phyloP scores from a whole-genome alignment of 2,113 vertebrate genomes.

The Telmatochromis sp. region DNA sequence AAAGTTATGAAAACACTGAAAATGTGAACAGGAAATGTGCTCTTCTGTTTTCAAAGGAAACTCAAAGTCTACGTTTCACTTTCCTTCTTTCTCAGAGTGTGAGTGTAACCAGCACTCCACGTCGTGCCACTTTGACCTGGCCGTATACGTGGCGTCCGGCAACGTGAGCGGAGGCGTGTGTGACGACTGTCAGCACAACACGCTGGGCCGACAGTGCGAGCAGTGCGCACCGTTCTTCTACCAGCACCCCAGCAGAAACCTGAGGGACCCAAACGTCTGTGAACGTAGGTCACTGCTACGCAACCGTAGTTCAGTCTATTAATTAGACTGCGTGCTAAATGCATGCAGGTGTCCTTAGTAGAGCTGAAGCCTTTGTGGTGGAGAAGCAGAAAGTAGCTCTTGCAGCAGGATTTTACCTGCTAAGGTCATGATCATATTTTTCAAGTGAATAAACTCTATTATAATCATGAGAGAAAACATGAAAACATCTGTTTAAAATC shows the following conservation, averaged over 20 bases:
- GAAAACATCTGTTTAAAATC: neutral
- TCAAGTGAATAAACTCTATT: neutral
- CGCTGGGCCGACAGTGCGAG: conserved; percentile 84
- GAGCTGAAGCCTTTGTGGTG: conserved; percentile 23
- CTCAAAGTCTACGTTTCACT: neutral
- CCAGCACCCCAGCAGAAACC: conserved; percentile 84
- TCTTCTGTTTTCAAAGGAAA: neutral
- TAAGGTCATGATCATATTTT: neutral
- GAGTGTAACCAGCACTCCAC: conserved; percentile 86
- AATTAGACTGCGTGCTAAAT: neutral
- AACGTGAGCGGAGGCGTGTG: conserved; percentile 90
- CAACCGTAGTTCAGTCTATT: neutral
- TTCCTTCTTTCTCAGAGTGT: conserved; percentile 72
- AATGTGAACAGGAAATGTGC: neutral
- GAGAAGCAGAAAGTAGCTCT: neutral
- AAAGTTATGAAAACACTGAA: neutral
- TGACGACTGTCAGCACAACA: conserved; percentile 89
- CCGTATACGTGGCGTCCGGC: conserved; percentile 78
- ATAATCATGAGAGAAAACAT: neutral
- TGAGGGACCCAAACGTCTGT: conserved; percentile 83
- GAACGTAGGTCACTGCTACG: conserved; percentile 73
- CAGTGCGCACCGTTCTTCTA: conserved; percentile 88
- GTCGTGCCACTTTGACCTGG: conserved; percentile 90
- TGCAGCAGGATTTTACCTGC: neutral
- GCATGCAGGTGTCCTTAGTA: neutral